Evolutionary conservation across 2,113 vertebrate genomes (phyloP).

Genomic region (Ondatra zibethicus): DNA sequence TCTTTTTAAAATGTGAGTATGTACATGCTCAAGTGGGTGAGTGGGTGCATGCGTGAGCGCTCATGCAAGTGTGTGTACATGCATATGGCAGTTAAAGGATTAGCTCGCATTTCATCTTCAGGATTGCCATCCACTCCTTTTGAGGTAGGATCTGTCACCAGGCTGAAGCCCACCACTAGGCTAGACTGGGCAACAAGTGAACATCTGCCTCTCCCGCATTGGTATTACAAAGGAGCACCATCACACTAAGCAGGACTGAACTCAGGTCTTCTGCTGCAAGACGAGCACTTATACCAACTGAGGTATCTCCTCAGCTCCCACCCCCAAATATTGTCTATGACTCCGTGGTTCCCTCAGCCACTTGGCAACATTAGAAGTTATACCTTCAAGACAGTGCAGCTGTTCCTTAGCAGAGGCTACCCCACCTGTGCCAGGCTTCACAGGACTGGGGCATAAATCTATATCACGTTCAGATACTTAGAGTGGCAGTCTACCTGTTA

Average conservation of each 20-base stretch:
- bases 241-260: background rate
- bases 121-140: background rate
- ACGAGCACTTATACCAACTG: background rate
- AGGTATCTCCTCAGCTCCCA: background rate
- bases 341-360: background rate
- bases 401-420: background rate
- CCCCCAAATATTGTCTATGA: background rate
- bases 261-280: background rate
- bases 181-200: background rate
- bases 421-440: rapidly evolving
- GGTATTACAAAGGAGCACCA: background rate
- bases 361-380: background rate
- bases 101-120: too few relatives aligned
- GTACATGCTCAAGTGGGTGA: background rate
- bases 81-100: background rate
- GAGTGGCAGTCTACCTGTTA: background rate
- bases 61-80: background rate
- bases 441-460: background rate
- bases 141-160: background rate
- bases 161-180: background rate
- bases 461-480: background rate
- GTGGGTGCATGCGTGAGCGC: too few relatives aligned
- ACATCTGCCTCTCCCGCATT: background rate
- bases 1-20: background rate
- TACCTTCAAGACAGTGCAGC: background rate